Evolutionary conservation across 2,888 invertebrate genomes (phyloP).

Genomic region (Punctoribates punctum): DNA sequence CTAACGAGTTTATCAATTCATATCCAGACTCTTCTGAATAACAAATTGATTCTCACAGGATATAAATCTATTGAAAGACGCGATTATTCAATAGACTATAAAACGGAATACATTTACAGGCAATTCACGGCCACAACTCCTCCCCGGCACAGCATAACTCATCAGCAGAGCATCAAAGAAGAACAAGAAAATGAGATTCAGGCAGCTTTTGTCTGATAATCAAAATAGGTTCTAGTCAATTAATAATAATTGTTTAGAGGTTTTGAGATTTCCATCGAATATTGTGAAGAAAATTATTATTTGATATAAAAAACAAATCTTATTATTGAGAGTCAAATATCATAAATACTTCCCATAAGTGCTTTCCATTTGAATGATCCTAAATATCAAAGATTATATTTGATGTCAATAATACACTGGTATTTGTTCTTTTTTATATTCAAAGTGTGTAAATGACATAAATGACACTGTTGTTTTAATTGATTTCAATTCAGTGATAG

Average conservation of each 20-base stretch:
- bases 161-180: constrained; percentile 40
- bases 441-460: too few relatives aligned
- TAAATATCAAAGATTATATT: background rate
- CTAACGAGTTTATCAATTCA: too few relatives aligned
- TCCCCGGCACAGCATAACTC: constrained; percentile 16
- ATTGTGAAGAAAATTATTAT: too few relatives aligned
- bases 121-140: constrained; percentile 37
- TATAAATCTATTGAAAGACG: constrained; percentile 40
- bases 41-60: constrained; percentile 14
- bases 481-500: too few relatives aligned
- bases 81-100: constrained; percentile 42
- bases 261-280: background rate
- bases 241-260: background rate
- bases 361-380: constrained; percentile 27
- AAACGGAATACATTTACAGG: constrained; percentile 38
- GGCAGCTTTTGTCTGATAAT: constrained; percentile 12
- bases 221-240: background rate
- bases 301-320: background rate
- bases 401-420: too few relatives aligned
- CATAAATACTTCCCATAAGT: constrained; percentile 30
- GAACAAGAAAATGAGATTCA: constrained; percentile 33
- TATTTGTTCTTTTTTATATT: too few relatives aligned
- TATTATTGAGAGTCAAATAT: background rate
- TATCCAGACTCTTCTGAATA: too few relatives aligned
- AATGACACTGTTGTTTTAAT: too few relatives aligned